Evolutionary conservation across 2,888 invertebrate genomes (phyloP), one percentile per base, ranked within the genome.

Genomic region (Zaprionus obscuricornis): DNA sequence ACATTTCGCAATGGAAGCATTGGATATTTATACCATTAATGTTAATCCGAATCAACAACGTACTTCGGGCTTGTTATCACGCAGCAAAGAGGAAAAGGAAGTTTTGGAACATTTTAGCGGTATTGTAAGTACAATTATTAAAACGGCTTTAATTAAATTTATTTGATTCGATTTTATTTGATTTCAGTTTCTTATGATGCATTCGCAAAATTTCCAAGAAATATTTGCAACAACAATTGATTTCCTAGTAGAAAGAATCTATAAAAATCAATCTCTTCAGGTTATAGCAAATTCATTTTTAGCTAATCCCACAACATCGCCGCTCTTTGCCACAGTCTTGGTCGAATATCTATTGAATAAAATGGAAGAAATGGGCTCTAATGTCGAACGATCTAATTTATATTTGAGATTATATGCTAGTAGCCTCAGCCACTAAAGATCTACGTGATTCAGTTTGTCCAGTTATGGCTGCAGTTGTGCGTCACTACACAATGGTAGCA

Each of bases 361-460:
- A 84, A 97, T 99, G 96, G 97, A 97, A 81, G 98, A 98, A 88
- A 98, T 99, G 98, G 98, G 98, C 4, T 96, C 97, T 7, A 94
- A 97, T 91, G 92, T 96, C 24, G 98, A 99, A 67, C 92, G 97
- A 27, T 97, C 98, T 3, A 97, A 96, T 88, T 91, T 99, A 42
- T 99, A 99, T 88, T 91, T 99, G 66, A 94, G 98, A 87, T 91
- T 99, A 13, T 99, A 96, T 98, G 94, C 96, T 98, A 88, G 96
- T 98, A 0, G 98, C 98, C 0, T 96, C 97, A 0, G 97, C 97
- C 0, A 96, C 97, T 31, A 98, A 98, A 87, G 98, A 99, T 85
- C 88, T 98, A 3, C 93, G 96, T 1, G 93, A 95, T 59, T 94
- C 94, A 14, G 98, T 97, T 0, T 91, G 97, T 27, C 94, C 95